Evolutionary conservation across 2,888 invertebrate genomes (phyloP), one percentile per base, ranked within the genome.

Genomic region (Ectemnius continuus): DNA sequence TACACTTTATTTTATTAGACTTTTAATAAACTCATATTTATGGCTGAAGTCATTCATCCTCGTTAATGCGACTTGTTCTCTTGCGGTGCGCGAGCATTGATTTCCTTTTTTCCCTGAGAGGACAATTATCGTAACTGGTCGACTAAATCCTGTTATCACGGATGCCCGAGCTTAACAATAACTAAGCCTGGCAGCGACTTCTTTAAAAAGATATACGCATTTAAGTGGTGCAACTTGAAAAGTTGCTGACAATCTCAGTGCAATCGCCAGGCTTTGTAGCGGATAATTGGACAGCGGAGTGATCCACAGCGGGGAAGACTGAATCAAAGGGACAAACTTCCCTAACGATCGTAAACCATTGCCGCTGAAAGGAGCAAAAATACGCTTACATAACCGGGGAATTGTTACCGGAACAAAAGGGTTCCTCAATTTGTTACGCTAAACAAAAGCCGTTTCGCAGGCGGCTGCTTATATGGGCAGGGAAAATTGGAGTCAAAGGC

Each of bases 291-390:
- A 76, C 69, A 56, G 36, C 61, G 57, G 45, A 71, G 65, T 75
- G 81, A 80, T 81, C 73, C 59, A 16, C 64, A 69, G 62, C 56
- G 47, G 73, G 48, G 69, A 72, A 70, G 73, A 76, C 46, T n/a
- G 60, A 79, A 66, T 79, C 79, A 76, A 81, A 76, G 69, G 64
- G 76, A 64, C 48, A n/a, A 73, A 56, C 73, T 71, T 76, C 66
- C 63, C 60, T 75, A 73, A 71, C 61, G 69, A 75, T 70, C 52
- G 56, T 26, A 66, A 67, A 65, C 6, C 64, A 26, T 36, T 36
- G 36, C 36, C 36, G 36, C 36, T 36, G 8, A 18, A 11, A 2
- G 36, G 13, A 14, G 47, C 63, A 64, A 52, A 59, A 48, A 65
- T 52, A 61, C 65, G 67, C 26, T 57, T 13, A 20, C 47, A 61